Base-by-base conservation (phyloP, 2,888 invertebrate genomes). In the Philopedon plagiatum region DNA sequence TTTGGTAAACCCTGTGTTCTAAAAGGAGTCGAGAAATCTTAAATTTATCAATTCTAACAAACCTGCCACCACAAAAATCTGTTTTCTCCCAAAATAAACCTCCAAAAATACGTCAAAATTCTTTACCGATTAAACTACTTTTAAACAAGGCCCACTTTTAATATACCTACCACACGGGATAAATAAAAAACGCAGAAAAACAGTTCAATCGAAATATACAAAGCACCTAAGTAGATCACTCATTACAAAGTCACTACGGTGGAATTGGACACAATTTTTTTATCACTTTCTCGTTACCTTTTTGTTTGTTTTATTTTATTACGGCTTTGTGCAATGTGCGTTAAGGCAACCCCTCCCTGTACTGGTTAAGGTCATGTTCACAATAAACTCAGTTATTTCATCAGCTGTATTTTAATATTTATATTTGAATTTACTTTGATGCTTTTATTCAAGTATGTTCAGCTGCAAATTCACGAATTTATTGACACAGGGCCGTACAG, bases 201-300 rank as follows among this genome's bases (percentile, higher is more conserved):
- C 54, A 73, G 66, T 67, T 76, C 78, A 78, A 77, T 79, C 75
- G 76, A 78, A 81, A 79, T 80, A 73, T 80, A 80, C 78, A 80
- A 80, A 80, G 80, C 80, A 76, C 80, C 79, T 80, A 78, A 79
- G 71, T 34, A 78, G 73, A 75, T 79, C 79, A 80, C 79, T 80
- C 78, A 75, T 79, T 77, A 80, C 78, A 79, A 78, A 78, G 78
- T 64, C 77, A 79, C 79, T 80, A 80, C 77, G 64, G 73, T 78
- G 75, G 76, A 78, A 15, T 44, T 44, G 32, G 15, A 51, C 51
- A 63, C 62, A 37, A n/a, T 13, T 21, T 26, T 60, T 15, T 58
- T 5, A 41, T 75, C 73, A 69, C 51, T 71, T 76, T 76, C 67
- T 60, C 66, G 76, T 78, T 78, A 77, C 76, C 76, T 34, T 13